phyloP scores from a whole-genome alignment of 1,140 invertebrate species.

The Drosophila orena region DNA sequence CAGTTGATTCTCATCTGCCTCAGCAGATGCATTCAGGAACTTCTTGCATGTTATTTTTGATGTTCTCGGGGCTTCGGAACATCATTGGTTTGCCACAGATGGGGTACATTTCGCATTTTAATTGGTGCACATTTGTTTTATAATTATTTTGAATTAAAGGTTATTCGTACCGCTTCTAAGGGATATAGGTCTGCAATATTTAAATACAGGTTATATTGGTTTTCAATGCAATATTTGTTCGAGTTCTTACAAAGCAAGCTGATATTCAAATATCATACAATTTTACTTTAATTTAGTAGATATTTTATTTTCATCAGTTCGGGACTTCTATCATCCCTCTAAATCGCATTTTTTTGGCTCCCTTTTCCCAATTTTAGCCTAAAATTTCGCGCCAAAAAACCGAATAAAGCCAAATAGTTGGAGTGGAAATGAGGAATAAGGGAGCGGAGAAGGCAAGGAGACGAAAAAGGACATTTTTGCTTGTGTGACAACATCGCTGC shows the following conservation, averaged over 20 bases:
- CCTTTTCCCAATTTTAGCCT: conserved; percentile 24
- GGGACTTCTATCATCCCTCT: not conserved
- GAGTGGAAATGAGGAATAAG: conserved; percentile 1
- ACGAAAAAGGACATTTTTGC: conserved; percentile 37
- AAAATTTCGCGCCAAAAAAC: conserved; percentile 66
- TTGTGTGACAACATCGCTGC: conserved; percentile 35
- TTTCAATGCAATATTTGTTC: too few relatives aligned
- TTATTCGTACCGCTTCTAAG: too few relatives aligned
- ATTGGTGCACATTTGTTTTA: not conserved
- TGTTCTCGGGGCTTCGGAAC: not conserved
- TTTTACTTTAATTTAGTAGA: too few relatives aligned
- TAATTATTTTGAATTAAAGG: not conserved
- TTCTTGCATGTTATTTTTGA: not conserved
- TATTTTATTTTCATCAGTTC: too few relatives aligned
- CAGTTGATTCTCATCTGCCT: conserved; percentile 63
- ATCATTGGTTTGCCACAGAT: not conserved
- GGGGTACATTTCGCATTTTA: not conserved
- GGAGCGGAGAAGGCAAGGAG: conserved; percentile 2
- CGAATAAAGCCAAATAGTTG: conserved; percentile 12
- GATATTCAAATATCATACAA: too few relatives aligned
- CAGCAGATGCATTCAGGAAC: conserved; percentile 3
- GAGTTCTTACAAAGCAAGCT: too few relatives aligned
- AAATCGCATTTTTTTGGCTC: not conserved
- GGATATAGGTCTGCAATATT: too few relatives aligned
- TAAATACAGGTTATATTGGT: too few relatives aligned